Conservation (phyloP, 1,140 invertebrate species). For the Liolophura sinensis region DNA sequence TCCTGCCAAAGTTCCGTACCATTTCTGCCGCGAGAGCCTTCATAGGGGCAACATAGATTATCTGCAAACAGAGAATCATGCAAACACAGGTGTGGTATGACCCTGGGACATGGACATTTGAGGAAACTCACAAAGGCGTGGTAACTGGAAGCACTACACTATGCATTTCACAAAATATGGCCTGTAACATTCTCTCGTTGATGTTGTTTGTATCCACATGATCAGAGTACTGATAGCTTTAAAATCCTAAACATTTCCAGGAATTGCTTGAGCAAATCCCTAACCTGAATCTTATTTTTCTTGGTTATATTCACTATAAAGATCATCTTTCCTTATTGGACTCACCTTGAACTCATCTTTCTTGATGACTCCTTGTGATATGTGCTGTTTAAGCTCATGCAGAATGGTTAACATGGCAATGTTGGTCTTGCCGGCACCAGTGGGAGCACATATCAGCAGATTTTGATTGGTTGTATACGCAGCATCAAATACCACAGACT, state of each 20-base stretch:
- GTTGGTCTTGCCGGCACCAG: constrained; percentile 83
- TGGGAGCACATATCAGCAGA: constrained; percentile 69
- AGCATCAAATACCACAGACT: constrained; percentile 92
- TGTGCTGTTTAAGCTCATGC: constrained; percentile 85
- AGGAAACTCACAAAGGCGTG: neutral
- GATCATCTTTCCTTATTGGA: neutral
- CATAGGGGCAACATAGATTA: constrained; percentile 99
- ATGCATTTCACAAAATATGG: neutral
- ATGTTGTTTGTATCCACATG: too few relatives aligned
- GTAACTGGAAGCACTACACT: neutral
- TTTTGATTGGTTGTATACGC: constrained; percentile 98
- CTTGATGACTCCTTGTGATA: constrained; percentile 72
- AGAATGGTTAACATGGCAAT: constrained; percentile 93
- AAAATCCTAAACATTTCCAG: too few relatives aligned
- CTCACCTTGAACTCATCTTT: constrained; percentile 91
- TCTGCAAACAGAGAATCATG: constrained; percentile 63
- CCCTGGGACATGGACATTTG: neutral
- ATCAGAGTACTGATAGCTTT: too few relatives aligned
- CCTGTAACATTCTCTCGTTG: constrained; percentile 1
- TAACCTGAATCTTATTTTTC: neutral
- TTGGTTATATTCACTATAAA: too few relatives aligned
- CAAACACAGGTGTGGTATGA: neutral
- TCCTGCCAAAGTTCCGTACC: constrained; percentile 89
- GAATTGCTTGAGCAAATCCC: too few relatives aligned
- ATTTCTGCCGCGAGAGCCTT: constrained; percentile 98